phyloP scores from a whole-genome alignment of 2,113 vertebrate genomes.

The Manacus vitellinus region DNA sequence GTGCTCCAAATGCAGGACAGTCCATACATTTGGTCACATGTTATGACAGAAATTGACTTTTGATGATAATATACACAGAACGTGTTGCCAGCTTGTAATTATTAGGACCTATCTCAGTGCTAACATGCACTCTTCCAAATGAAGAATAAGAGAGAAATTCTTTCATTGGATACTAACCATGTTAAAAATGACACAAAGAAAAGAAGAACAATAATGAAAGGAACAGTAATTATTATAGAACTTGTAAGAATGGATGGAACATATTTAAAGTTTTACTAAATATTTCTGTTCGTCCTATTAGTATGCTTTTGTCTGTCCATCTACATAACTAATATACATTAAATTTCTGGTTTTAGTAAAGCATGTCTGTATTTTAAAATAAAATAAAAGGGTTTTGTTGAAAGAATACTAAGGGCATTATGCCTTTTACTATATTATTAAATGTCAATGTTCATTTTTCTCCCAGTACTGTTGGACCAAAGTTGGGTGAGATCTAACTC shows the following conservation, averaged over 20 bases:
- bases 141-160: neutral
- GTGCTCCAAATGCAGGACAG: neutral
- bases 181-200: neutral
- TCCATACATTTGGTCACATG: neutral
- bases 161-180: neutral
- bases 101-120: neutral
- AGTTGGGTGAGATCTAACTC: neutral
- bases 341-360: neutral
- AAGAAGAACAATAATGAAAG: neutral
- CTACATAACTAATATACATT: neutral
- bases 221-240: neutral
- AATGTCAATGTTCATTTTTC: neutral
- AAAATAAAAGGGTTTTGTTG: neutral
- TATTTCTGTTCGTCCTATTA: neutral
- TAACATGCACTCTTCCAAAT: neutral
- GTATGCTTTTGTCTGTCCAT: neutral
- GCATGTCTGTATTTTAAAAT: neutral
- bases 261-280: neutral
- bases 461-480: neutral
- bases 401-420: neutral
- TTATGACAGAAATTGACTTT: conserved; percentile 10
- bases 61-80: neutral
- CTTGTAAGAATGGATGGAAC: neutral
- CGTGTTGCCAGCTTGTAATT: neutral
- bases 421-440: neutral